phyloP scores from a whole-genome alignment of 2,888 invertebrate species.

The Exocentrus adspersus region DNA sequence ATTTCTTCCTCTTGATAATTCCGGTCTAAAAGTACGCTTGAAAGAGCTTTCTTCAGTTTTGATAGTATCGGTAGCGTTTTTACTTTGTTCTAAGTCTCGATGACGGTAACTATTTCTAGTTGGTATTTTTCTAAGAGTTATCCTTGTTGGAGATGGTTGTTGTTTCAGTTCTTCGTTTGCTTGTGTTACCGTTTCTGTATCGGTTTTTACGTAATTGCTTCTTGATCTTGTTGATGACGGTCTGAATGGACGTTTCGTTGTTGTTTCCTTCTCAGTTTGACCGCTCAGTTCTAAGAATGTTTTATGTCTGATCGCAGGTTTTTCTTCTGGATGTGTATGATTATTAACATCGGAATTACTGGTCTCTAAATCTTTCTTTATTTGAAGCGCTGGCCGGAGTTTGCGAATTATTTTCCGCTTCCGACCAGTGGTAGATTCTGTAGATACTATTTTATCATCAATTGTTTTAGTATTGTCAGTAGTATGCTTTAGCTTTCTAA shows the following conservation, averaged over 20 bases:
- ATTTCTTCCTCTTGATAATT: background rate
- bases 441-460: background rate
- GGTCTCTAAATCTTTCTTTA: background rate
- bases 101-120: background rate
- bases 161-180: slow-evolving; percentile 4
- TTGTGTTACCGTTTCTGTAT: background rate
- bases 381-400: slow-evolving; percentile 46
- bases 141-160: slow-evolving; percentile 17
- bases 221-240: slow-evolving; percentile 3
- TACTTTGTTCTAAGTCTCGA: background rate
- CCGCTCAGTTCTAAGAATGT: background rate
- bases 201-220: slow-evolving; percentile 2
- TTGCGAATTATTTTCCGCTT: slow-evolving; percentile 56
- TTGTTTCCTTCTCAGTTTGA: background rate
- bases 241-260: slow-evolving; percentile 5
- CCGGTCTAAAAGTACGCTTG: background rate
- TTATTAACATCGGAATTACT: background rate
- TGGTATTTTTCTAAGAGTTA: slow-evolving; percentile 13
- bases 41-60: background rate
- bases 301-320: background rate
- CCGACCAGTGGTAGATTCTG: slow-evolving; percentile 32
- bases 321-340: background rate
- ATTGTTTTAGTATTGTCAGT: slow-evolving; percentile 36
- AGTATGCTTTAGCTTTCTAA: slow-evolving; percentile 54
- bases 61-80: slow-evolving; percentile 1